Percentiles rank a stretch among this genome's conserved stretches.
These are phyloP conservation scores for Euclidia mi DNA, from an alignment of 2,888 invertebrate genomes.

Conservation along the genomic window DNA sequence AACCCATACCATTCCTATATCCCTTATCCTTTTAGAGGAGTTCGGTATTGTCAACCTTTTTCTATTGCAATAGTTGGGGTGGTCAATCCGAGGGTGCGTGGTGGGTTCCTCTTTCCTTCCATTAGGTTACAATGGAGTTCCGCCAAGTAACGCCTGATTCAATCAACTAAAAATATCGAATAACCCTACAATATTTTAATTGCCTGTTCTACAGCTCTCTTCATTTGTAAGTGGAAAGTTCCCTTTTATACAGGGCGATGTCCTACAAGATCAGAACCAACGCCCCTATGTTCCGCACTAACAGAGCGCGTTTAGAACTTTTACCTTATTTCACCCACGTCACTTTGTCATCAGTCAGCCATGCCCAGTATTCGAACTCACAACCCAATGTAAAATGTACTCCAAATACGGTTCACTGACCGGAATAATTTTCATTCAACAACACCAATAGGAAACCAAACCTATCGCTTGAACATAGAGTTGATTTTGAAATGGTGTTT, in stretches of 20 bases:
- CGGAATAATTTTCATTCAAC: slow-evolving; percentile 21
- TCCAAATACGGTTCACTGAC: slow-evolving; percentile 25
- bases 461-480: neutral
- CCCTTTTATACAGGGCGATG: neutral
- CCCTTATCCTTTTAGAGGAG: too few species aligned
- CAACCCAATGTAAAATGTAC: slow-evolving; percentile 31
- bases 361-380: slow-evolving; percentile 36
- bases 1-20: too few species aligned
- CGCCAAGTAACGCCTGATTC: too few species aligned
- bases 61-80: too few species aligned
- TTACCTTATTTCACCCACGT: slow-evolving; percentile 42
- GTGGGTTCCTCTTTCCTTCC: too few species aligned
- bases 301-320: slow-evolving; percentile 31
- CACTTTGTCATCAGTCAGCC: slow-evolving; percentile 47
- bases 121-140: too few species aligned
- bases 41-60: too few species aligned
- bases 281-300: slow-evolving; percentile 23
- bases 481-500: slow-evolving; percentile 5
- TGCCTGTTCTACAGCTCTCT: too few species aligned
- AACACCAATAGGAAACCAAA: slow-evolving; percentile 10
- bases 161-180: too few species aligned
- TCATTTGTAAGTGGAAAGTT: too few species aligned
- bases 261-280: neutral
- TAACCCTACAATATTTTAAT: too few species aligned
- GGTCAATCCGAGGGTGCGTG: too few species aligned